A percentile compares a stretch with the other conserved stretches of the same genome.
phyloP scores from a whole-genome alignment of 2,888 invertebrate genomes.

The Metacarcinus magister region DNA sequence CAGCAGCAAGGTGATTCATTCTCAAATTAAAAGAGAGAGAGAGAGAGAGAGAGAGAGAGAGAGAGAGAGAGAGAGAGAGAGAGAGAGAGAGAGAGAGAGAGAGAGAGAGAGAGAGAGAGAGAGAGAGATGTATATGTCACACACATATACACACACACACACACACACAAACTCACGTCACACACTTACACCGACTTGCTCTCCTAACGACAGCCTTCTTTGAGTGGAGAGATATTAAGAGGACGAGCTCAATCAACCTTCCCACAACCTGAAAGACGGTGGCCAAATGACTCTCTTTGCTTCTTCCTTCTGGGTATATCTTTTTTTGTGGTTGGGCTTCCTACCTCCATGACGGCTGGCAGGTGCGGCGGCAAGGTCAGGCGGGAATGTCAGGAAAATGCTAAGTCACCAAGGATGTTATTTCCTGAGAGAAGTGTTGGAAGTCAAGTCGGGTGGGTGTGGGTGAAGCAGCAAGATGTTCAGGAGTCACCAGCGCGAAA shows the following conservation, averaged over 20 bases:
- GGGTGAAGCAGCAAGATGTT: neutral
- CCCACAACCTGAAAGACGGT: neutral
- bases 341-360: conserved; percentile 12
- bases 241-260: neutral
- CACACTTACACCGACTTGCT: neutral
- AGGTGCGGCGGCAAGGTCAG: conserved; percentile 33
- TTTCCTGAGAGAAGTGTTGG: neutral
- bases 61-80: conserved; percentile 58
- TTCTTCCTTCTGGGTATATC: conserved; percentile 22
- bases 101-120: conserved; percentile 52
- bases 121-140: neutral
- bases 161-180: neutral
- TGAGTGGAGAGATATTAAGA: neutral
- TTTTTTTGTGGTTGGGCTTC: neutral
- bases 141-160: conserved; percentile 58
- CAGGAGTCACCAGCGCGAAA: neutral
- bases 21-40: neutral
- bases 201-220: neutral
- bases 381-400: neutral
- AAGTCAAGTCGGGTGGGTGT: neutral
- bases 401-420: neutral
- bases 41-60: conserved; percentile 44
- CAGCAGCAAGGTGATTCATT: too few relatives aligned
- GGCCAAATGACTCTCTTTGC: conserved; percentile 4
- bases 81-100: conserved; percentile 32